Evolutionary conservation across 2,113 vertebrate species (phyloP), one percentile per base, ranked within the genome.

Genomic region (Calidris pugnax): DNA sequence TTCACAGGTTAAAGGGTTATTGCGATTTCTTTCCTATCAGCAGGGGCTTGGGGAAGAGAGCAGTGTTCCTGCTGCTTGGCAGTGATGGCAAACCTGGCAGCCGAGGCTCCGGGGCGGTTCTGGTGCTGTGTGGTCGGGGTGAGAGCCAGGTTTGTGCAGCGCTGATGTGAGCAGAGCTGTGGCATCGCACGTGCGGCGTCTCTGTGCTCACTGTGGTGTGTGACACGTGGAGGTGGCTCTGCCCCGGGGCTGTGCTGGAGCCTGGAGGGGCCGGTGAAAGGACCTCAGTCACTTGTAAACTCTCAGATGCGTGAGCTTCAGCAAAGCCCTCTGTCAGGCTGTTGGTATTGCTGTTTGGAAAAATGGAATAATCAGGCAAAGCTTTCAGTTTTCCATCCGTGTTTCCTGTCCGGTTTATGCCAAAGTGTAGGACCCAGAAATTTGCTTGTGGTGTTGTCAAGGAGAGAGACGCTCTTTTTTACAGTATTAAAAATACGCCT

Each of bases 121-220:
- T 26, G 60, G 28, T 83, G 47, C 27, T 2, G 53, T 8, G 48
- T 43, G 30, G 55, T 4, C 3, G 4, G 50, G 5, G 62, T 7
- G 60, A 53, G 57, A 67, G 68, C 53, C 39, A 5, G 68, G 33
- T 12, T 7, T 26, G 51, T 12, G 47, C 43, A 14, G 73, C 4
- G 27, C 28, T 33, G 82, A 2, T 3, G 72, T 1, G 35, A 26
- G 81, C 67, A 17, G 62, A 47, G 45, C 57, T 1, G 2, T 10
- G 48, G n/a, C 14, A 2, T 14, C 2, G 1, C 3, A 1, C 2
- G 2, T 3, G n/a, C 39, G 4, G 39, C 7, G 0, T 14, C 37
- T 30, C 73, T 57, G 19, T 14, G 68, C 66, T 59, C 4, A 5
- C 62, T 14, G 35, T 8, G 55, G 6, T 1, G 2, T 9, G 57